Percentiles rank a stretch among this genome's conserved stretches.
Evolutionary conservation across 2,888 invertebrate genomes (phyloP).

Genomic region (Ichneumoninae sp.): DNA sequence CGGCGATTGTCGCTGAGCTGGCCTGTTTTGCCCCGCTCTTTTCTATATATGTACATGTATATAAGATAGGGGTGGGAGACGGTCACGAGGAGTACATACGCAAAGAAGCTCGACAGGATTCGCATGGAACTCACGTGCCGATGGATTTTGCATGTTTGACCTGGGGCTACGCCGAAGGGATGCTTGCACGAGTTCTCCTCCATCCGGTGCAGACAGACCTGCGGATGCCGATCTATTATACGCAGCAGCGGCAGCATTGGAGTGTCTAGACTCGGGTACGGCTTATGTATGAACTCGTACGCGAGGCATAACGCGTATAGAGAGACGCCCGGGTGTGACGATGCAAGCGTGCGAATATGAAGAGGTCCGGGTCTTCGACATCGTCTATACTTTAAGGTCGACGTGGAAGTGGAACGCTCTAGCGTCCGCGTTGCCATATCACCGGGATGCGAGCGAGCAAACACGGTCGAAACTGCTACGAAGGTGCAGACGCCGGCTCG

Average conservation of each 20-base stretch:
- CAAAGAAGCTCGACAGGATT: conserved; percentile 51
- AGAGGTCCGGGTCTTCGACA: conserved; percentile 31
- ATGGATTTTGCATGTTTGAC: conserved; percentile 81
- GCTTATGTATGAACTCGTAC: neutral
- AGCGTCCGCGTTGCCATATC: conserved; percentile 28
- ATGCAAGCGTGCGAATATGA: conserved; percentile 25
- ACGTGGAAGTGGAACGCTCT: conserved; percentile 23
- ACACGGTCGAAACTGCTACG: conserved; percentile 1
- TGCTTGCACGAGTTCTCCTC: conserved; percentile 48
- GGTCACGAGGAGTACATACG: conserved; percentile 67
- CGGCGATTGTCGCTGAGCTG: too few relatives aligned
- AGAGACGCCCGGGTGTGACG: neutral
- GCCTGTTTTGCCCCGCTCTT: too few relatives aligned
- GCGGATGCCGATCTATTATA: conserved; percentile 21
- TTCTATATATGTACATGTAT: neutral
- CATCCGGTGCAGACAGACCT: conserved; percentile 1
- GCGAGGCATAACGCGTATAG: neutral
- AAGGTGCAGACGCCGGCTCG: conserved; percentile 33
- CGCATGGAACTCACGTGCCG: conserved; percentile 75
- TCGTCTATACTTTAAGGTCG: conserved; percentile 15
- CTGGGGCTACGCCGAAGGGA: conserved; percentile 68
- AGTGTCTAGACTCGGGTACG: neutral
- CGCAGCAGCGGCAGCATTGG: neutral
- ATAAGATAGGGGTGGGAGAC: conserved; percentile 58
- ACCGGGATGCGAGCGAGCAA: neutral